Evolutionary conservation across 1,140 invertebrate species (phyloP).

Genomic region (Drosophila melanica): DNA sequence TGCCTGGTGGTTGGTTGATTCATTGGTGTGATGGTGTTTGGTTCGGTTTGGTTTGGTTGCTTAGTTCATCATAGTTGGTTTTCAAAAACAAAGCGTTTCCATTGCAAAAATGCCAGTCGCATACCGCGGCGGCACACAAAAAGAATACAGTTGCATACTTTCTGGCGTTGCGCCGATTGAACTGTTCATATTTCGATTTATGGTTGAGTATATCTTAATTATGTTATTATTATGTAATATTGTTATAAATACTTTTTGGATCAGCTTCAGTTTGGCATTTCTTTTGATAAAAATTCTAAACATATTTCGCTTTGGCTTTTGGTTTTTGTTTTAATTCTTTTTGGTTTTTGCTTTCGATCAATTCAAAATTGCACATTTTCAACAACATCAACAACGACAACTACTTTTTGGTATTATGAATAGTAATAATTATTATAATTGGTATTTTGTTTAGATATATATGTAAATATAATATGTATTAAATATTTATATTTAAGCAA

Average conservation of each 20-base stretch:
- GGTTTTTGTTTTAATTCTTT: conserved; percentile 32
- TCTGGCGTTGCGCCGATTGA: conserved; percentile 32
- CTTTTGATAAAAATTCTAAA: conserved; percentile 63
- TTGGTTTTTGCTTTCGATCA: conserved; percentile 70
- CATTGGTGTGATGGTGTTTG: conserved; percentile 33
- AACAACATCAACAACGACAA: conserved; percentile 82
- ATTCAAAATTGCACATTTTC: conserved; percentile 80
- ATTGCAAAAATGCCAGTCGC: conserved; percentile 55
- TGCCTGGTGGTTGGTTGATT: conserved; percentile 21
- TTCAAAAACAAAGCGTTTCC: conserved; percentile 67
- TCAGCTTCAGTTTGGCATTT: conserved; percentile 65
- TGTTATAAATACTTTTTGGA: conserved; percentile 33
- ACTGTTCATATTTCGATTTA: conserved; percentile 39
- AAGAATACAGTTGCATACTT: conserved; percentile 55
- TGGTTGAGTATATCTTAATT: conserved; percentile 31
- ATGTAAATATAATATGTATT: conserved; percentile 26
- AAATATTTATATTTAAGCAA: neutral
- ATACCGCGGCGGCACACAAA: conserved; percentile 40
- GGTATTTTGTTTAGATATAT: conserved; percentile 46
- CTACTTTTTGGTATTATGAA: conserved; percentile 80
- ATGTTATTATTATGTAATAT: conserved; percentile 49
- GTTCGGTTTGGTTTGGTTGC: conserved; percentile 17
- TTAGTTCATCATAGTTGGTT: conserved; percentile 32
- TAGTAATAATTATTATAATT: conserved; percentile 74
- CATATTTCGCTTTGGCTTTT: conserved; percentile 35